Conservation (phyloP, 2,113 vertebrate species). For the Macroglossus sobrinus region DNA sequence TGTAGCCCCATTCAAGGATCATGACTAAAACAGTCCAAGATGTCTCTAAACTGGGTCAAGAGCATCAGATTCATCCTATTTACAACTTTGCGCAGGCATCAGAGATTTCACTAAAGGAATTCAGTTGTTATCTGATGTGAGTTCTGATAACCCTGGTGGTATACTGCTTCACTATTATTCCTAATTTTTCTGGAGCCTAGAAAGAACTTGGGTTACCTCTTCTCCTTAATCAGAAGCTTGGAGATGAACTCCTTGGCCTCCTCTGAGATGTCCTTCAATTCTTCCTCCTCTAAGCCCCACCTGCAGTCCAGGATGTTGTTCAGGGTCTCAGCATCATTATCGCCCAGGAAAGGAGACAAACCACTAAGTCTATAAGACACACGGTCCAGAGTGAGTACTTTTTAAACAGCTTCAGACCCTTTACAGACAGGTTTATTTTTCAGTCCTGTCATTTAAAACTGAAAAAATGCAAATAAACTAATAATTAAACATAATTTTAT, state of each 20-base stretch:
- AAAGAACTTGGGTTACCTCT: conserved; percentile 84
- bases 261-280: conserved; percentile 91
- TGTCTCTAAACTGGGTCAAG: background rate
- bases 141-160: background rate
- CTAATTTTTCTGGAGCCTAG: background rate
- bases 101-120: background rate
- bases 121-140: background rate
- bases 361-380: conserved; percentile 89
- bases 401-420: background rate
- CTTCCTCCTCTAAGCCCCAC: conserved; percentile 95
- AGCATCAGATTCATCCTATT: background rate
- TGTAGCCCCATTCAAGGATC: background rate
- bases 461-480: background rate
- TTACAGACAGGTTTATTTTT: background rate
- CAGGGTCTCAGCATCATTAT: conserved; percentile 95
- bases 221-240: conserved; percentile 96
- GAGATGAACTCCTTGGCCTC: conserved; percentile 96
- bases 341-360: conserved; percentile 96
- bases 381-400: background rate
- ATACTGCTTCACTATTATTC: background rate
- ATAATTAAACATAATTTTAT: background rate
- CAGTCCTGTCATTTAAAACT: background rate
- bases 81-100: background rate
- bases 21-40: background rate
- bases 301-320: conserved; percentile 95